Evolutionary conservation across 2,113 vertebrate genomes (phyloP), one percentile per base, ranked within the genome.

Genomic region (Podilymbus podiceps): DNA sequence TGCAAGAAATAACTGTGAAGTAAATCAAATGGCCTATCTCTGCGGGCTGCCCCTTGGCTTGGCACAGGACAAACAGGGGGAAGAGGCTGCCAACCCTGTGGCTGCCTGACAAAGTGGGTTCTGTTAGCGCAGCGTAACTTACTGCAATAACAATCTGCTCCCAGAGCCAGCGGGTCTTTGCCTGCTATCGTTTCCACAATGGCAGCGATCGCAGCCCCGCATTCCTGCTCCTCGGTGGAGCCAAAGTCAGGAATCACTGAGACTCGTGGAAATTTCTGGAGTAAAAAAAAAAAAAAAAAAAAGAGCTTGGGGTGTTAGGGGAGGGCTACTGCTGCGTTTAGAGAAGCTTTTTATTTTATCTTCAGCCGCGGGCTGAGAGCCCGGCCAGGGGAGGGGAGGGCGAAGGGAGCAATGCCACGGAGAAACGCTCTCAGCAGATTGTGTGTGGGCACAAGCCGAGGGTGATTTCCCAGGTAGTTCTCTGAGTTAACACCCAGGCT

Each of bases 1-100:
- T 91, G 89, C 93, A 89, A 96, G 93, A 50, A 96, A 91, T 95
- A 96, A 90, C 91, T 91, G 92, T 93, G 90, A 93, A 90, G 94
- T 92, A 92, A 97, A 97, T 96, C 89, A 82, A 96, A 77, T 56
- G 88, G 80, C 80, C 86, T 79, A 91, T 94, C 92, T 97, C 94
- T 58, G 13, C 66, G 8, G 95, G 95, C 91, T 89, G 93, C 82
- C 96, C 88, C 85, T 50, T 33, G 92, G 88, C 90, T 96, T 95
- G 95, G 95, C 89, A 85, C 82, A 4, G 89, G 69, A 44, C 50
- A 44, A 47, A 21, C 44, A 7, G 87, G 63, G 58, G 77, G 63
- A 62, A 91, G 77, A 85, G 64, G 82, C 91, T 94, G 87, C 92
- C 93, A 96, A 8, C 21, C 15, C 84, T 72, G 89, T 7, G 91